Conservation (phyloP, 2,888 invertebrate genomes). For the Epicampocera succincta region DNA sequence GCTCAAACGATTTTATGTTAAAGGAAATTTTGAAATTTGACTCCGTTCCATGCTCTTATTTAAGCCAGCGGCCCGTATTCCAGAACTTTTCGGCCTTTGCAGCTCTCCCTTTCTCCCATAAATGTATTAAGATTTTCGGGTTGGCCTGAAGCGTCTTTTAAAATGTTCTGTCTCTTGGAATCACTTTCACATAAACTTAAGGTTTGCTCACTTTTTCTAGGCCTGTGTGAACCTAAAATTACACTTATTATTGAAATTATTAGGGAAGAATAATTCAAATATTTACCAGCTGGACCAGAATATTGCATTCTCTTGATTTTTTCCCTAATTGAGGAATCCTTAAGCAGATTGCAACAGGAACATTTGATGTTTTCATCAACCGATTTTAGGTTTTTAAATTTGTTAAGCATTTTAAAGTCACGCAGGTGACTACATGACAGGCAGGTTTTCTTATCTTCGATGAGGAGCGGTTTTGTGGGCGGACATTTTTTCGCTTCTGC, state of each 20-base stretch:
- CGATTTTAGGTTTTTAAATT: not conserved
- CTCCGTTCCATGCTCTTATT: too few species aligned
- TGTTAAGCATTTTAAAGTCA: not conserved
- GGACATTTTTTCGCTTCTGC: not conserved
- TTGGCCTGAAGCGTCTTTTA: too few species aligned
- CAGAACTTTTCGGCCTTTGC: too few species aligned
- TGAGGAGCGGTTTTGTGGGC: not conserved
- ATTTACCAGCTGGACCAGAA: not conserved
- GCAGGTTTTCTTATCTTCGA: slow-evolving; percentile 31
- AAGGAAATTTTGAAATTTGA: too few species aligned
- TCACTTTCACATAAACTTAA: too few species aligned
- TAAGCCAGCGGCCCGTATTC: too few species aligned
- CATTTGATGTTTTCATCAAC: slow-evolving; percentile 7
- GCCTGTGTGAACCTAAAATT: not conserved
- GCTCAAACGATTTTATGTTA: too few species aligned
- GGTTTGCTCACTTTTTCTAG: not conserved
- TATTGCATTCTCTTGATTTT: slow-evolving; percentile 34
- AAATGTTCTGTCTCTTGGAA: too few species aligned
- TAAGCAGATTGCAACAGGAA: not conserved
- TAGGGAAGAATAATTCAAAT: not conserved
- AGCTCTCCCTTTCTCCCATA: too few species aligned
- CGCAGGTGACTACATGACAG: slow-evolving; percentile 28
- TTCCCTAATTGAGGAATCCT: slow-evolving; percentile 37
- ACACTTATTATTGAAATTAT: not conserved
- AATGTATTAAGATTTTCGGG: too few species aligned